Evolutionary conservation across 2,113 vertebrate species (phyloP).

Genomic region (Bubo blakistoni): DNA sequence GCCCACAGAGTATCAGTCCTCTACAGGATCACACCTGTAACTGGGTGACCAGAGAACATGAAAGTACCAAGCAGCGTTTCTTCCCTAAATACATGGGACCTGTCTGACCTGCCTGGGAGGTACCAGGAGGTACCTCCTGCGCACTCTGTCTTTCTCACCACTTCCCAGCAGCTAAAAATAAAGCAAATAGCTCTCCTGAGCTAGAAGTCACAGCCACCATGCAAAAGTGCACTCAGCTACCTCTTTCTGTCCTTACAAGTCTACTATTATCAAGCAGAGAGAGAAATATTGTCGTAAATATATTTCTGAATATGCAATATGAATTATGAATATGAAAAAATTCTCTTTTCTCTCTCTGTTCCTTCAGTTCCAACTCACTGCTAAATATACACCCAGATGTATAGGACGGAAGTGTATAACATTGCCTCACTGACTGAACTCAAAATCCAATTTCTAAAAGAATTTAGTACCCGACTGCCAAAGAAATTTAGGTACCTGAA

Average conservation of each 20-base stretch:
- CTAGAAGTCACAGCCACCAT: neutral
- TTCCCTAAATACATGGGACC: neutral
- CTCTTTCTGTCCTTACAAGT: neutral
- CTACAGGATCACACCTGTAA: neutral
- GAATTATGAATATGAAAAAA: neutral
- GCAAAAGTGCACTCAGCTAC: neutral
- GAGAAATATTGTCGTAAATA: neutral
- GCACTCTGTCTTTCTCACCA: accelerated
- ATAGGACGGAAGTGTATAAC: neutral
- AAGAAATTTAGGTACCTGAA: neutral
- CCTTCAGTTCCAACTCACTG: neutral
- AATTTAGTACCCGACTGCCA: neutral
- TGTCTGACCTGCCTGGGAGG: neutral
- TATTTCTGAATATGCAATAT: neutral
- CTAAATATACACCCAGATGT: constrained; percentile 7
- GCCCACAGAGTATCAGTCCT: neutral
- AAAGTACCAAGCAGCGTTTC: neutral
- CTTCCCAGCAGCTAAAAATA: neutral
- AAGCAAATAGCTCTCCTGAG: neutral
- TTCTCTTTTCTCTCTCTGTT: neutral
- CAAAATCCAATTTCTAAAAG: neutral
- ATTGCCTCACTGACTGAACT: neutral
- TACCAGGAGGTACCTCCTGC: neutral
- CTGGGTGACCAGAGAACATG: neutral
- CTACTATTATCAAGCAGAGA: neutral